These are phyloP conservation scores for Tigriopus japonicus DNA, from an alignment of 1,140 invertebrate species.

Conservation along the genomic window DNA sequence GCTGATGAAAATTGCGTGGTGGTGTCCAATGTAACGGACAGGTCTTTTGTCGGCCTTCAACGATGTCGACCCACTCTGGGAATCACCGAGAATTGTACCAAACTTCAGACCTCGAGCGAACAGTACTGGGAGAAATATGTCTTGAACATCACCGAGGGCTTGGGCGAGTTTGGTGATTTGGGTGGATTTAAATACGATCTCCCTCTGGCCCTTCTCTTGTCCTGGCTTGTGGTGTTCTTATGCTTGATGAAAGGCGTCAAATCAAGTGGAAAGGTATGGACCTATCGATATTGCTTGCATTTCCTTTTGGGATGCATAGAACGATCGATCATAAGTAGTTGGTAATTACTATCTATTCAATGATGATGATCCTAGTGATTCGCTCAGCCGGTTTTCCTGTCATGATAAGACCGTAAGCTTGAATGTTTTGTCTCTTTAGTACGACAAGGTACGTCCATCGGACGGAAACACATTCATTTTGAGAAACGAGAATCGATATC, in stretches of 20 bases:
- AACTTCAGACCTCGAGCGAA: not conserved
- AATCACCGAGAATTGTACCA: not conserved
- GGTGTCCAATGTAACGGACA: not conserved
- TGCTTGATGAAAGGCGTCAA: slow-evolving; percentile 40
- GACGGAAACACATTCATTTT: too few species aligned
- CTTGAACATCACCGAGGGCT: slow-evolving; percentile 6
- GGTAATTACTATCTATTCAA: too few species aligned
- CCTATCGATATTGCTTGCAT: too few species aligned
- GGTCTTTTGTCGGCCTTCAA: not conserved
- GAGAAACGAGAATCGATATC: too few species aligned
- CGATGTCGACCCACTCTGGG: not conserved
- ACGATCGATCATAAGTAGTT: too few species aligned
- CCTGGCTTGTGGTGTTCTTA: slow-evolving; percentile 37
- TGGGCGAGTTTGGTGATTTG: slow-evolving; percentile 1
- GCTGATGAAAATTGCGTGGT: not conserved
- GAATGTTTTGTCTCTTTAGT: too few species aligned
- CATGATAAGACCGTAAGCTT: too few species aligned
- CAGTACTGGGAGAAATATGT: slow-evolving; percentile 8
- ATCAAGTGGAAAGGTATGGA: slow-evolving; percentile 48
- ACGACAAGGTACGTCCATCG: too few species aligned
- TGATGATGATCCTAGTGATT: too few species aligned
- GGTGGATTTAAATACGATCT: slow-evolving; percentile 37
- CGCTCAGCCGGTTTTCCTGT: too few species aligned
- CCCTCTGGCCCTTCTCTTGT: slow-evolving; percentile 33
- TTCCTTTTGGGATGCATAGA: too few species aligned